A percentile compares a stretch with the other conserved stretches of the same genome.
Evolutionary conservation across 2,113 vertebrate genomes (phyloP).

Genomic region (Callionymus lyra): DNA sequence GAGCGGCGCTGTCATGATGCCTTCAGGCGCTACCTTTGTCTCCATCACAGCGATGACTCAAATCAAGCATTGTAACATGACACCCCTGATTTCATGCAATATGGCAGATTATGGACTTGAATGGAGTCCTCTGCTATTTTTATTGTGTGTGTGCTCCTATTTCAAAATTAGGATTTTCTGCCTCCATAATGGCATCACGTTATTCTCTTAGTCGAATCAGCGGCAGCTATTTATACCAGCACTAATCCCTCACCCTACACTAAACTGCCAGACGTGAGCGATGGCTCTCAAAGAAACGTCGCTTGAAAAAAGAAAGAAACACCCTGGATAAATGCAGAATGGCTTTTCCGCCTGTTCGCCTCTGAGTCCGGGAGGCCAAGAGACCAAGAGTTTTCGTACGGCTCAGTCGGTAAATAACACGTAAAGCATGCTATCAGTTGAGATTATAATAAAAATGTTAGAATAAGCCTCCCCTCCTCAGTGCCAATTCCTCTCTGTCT

Average conservation of each 20-base stretch:
- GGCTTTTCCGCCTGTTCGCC: slow-evolving; percentile 45
- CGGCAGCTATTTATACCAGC: slow-evolving; percentile 71
- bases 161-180: slow-evolving; percentile 76
- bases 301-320: slow-evolving; percentile 34
- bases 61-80: slow-evolving; percentile 64
- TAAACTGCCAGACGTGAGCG: slow-evolving; percentile 57
- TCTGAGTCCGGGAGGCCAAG: slow-evolving; percentile 19
- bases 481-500: slow-evolving; percentile 41
- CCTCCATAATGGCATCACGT: slow-evolving; percentile 67
- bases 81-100: slow-evolving; percentile 71
- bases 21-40: slow-evolving; percentile 68
- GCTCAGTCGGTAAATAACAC: slow-evolving; percentile 47
- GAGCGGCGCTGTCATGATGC: slow-evolving; percentile 47
- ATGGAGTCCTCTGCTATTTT: slow-evolving; percentile 59
- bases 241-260: slow-evolving; percentile 61
- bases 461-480: slow-evolving; percentile 32
- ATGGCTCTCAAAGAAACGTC: slow-evolving; percentile 61
- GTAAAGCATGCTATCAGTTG: slow-evolving; percentile 41
- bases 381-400: slow-evolving; percentile 10
- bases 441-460: slow-evolving; percentile 43
- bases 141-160: slow-evolving; percentile 66
- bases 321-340: slow-evolving; percentile 54
- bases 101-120: slow-evolving; percentile 68
- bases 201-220: slow-evolving; percentile 69
- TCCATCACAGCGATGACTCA: slow-evolving; percentile 63